These are phyloP conservation scores for Neodiprion pinetum DNA, from an alignment of 1,140 invertebrate genomes.

Conservation along the genomic window DNA sequence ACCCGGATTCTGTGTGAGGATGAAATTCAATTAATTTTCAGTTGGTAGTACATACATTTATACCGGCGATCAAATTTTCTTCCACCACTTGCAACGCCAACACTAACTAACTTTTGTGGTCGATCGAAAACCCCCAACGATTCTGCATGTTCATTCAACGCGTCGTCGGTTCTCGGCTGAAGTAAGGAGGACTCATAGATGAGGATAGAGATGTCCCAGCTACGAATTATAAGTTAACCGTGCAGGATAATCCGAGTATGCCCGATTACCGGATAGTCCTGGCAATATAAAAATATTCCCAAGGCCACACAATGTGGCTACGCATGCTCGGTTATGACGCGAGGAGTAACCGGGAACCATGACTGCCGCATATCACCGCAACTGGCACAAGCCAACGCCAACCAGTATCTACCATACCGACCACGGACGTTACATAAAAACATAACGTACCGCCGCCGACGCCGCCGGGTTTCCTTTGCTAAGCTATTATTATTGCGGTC, in stretches of 20 bases:
- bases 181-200: neutral
- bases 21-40: conserved; percentile 1
- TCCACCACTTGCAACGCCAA: too few species aligned
- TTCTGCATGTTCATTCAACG: too few species aligned
- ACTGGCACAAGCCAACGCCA: neutral
- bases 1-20: neutral
- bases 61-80: too few species aligned
- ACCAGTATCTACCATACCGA: neutral
- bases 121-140: too few species aligned
- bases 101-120: too few species aligned
- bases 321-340: neutral
- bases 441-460: neutral
- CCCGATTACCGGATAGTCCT: neutral
- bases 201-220: neutral
- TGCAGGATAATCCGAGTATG: neutral
- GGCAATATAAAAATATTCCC: conserved; percentile 7
- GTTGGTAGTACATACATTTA: neutral
- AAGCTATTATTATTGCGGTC: conserved; percentile 14
- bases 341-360: neutral
- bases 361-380: neutral
- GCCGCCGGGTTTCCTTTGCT: conserved; percentile 10
- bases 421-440: neutral
- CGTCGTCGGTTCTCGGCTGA: too few species aligned
- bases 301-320: conserved; percentile 8
- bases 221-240: neutral